phyloP scores from a whole-genome alignment of 2,113 vertebrate genomes.

The Strix aluco region DNA sequence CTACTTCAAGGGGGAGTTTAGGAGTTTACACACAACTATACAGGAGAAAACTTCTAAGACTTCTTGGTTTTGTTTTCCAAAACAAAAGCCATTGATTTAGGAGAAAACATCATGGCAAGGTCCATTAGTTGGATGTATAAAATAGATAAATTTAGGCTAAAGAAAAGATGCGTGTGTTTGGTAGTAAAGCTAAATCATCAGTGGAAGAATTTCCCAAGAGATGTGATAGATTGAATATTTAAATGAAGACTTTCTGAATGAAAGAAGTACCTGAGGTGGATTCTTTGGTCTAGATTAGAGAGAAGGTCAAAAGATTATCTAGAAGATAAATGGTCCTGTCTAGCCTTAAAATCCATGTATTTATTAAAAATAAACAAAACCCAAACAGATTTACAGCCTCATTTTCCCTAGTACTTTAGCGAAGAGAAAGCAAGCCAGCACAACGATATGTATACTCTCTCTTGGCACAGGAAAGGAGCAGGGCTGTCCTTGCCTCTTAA shows the following conservation, averaged over 20 bases:
- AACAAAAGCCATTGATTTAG: background rate
- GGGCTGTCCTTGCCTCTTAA: background rate
- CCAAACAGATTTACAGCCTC: background rate
- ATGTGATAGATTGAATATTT: background rate
- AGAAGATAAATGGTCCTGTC: background rate
- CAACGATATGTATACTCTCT: rapidly evolving
- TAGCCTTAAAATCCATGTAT: background rate
- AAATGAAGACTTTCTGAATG: constrained; percentile 1
- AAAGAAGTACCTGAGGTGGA: background rate
- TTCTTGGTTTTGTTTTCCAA: background rate
- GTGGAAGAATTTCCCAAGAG: background rate
- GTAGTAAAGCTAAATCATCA: background rate
- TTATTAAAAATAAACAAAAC: constrained; percentile 29
- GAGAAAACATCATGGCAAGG: background rate
- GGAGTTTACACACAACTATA: background rate
- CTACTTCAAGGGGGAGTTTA: background rate
- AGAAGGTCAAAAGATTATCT: constrained; percentile 11
- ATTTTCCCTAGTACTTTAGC: background rate
- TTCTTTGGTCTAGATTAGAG: background rate
- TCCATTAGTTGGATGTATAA: background rate
- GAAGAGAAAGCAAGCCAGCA: background rate
- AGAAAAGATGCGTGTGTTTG: background rate
- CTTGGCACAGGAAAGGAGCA: background rate
- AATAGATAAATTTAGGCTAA: background rate
- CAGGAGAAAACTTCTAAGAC: background rate